Percentiles rank a stretch among this genome's conserved stretches.
Conservation (phyloP, 2,797 vertebrate genomes). For the Sebastes minor region DNA sequence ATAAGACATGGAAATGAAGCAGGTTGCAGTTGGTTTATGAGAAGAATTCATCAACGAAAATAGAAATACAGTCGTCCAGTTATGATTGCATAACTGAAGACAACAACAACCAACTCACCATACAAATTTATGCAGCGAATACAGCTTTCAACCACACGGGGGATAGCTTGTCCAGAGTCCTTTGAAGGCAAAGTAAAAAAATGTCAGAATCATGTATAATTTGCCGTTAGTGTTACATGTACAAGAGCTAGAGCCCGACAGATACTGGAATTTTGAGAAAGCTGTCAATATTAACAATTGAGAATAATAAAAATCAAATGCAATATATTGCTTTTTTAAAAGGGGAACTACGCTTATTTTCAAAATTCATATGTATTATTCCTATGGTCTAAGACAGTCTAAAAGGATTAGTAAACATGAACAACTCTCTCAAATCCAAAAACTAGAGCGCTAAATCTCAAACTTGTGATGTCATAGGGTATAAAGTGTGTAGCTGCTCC, state of each 20-base stretch:
- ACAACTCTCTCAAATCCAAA: no score
- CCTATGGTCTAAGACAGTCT: no score
- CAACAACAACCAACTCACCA: slow-evolving; percentile 81
- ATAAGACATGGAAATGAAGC: background rate
- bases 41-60: background rate
- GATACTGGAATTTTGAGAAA: background rate
- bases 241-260: slow-evolving; percentile 27
- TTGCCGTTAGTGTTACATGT: background rate
- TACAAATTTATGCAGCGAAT: slow-evolving; percentile 98
- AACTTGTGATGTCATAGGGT: no score
- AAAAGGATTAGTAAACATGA: no score
- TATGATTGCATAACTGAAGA: background rate
- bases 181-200: slow-evolving; percentile 62
- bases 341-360: no score
- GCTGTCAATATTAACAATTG: background rate
- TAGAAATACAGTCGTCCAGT: background rate
- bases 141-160: slow-evolving; percentile 96
- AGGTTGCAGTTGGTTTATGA: background rate
- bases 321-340: background rate
- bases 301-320: background rate
- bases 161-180: slow-evolving; percentile 97
- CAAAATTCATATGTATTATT: no score
- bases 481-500: no score
- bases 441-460: no score
- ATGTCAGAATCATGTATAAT: slow-evolving; percentile 6